Percentiles rank a stretch among this genome's conserved stretches.
phyloP scores from a whole-genome alignment of 2,113 vertebrate species.

The Formicarius rufipectus region DNA sequence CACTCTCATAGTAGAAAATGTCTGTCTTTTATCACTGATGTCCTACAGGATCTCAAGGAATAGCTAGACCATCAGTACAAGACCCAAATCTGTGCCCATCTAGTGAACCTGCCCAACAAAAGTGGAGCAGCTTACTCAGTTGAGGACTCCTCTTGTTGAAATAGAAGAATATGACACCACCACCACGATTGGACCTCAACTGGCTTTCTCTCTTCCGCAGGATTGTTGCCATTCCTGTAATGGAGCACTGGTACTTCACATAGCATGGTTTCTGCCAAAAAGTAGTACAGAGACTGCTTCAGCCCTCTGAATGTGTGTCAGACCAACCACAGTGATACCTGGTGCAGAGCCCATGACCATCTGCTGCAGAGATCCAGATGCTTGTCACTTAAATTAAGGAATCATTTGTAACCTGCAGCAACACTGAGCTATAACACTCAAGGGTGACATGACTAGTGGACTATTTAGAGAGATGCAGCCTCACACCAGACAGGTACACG shows the following conservation, averaged over 20 bases:
- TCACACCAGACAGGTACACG: not conserved
- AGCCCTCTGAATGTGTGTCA: not conserved
- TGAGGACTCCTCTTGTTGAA: not conserved
- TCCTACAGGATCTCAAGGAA: not conserved
- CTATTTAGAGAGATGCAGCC: not conserved
- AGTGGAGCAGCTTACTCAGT: not conserved
- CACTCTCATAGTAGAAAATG: not conserved
- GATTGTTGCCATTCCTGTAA: not conserved
- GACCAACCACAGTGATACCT: not conserved
- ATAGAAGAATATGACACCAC: not conserved
- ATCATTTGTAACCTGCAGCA: not conserved
- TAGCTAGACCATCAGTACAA: not conserved
- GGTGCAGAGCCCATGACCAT: not conserved
- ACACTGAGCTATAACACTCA: not conserved
- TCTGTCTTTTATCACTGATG: not conserved
- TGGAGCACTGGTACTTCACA: not conserved
- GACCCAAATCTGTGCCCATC: not conserved
- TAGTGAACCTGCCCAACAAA: not conserved
- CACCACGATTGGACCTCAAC: not conserved
- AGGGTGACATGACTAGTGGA: not conserved
- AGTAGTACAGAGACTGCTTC: not conserved
- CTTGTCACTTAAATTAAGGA: not conserved
- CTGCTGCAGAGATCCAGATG: not conserved
- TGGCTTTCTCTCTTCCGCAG: not conserved
- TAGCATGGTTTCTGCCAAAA: not conserved